Evolutionary conservation across 2,888 invertebrate species (phyloP).

Genomic region (Leptogaster cylindrica): DNA sequence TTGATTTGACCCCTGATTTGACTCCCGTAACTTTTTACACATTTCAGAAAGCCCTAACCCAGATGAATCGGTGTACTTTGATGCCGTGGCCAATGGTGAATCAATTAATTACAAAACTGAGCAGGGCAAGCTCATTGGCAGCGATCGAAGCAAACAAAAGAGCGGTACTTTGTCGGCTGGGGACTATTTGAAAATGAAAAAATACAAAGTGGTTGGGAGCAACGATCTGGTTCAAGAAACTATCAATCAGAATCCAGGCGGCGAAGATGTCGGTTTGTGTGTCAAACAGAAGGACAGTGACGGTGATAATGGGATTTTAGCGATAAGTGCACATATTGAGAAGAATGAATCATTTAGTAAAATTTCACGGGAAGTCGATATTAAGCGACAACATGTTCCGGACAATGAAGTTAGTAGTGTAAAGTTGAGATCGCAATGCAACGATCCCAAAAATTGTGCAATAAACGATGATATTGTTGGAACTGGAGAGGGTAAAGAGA

Average conservation of each 20-base stretch:
- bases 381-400: not conserved
- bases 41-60: slow-evolving; percentile 65
- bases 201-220: slow-evolving; percentile 39
- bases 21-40: slow-evolving; percentile 25
- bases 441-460: not conserved
- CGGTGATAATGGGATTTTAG: slow-evolving; percentile 2
- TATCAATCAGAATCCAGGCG: slow-evolving; percentile 38
- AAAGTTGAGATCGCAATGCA: not conserved
- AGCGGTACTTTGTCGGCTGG: not conserved
- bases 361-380: not conserved
- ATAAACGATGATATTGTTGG: slow-evolving; percentile 26
- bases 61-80: slow-evolving; percentile 82
- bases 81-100: slow-evolving; percentile 74
- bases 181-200: slow-evolving; percentile 40
- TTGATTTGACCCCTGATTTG: too few relatives aligned
- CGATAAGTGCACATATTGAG: not conserved
- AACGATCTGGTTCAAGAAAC: slow-evolving; percentile 9
- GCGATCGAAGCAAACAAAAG: slow-evolving; percentile 29
- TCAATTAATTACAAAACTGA: slow-evolving; percentile 48
- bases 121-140: slow-evolving; percentile 39
- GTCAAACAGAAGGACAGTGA: slow-evolving; percentile 10
- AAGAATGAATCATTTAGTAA: not conserved
- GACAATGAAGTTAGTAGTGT: not conserved
- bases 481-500: not conserved
- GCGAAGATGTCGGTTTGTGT: slow-evolving; percentile 45